phyloP scores from a whole-genome alignment of 1,140 invertebrate species.

The Diorhabda carinulata region DNA sequence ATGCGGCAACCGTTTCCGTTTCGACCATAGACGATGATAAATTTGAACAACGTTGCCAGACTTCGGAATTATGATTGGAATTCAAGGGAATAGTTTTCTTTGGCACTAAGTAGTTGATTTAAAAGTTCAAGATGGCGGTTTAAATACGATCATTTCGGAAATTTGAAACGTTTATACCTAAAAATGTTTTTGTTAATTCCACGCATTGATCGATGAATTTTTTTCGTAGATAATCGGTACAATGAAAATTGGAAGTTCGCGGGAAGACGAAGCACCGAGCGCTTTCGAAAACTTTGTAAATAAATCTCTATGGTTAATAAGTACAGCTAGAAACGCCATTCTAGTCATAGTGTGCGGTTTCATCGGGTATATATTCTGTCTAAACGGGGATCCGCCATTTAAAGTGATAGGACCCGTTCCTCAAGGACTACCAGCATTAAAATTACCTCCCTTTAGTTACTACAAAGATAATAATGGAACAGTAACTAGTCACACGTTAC shows the following conservation, averaged over 20 bases:
- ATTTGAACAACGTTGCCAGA: too few species aligned
- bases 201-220: background rate
- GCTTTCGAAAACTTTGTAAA: slow-evolving; percentile 52
- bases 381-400: slow-evolving; percentile 50
- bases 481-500: slow-evolving; percentile 56
- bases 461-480: slow-evolving; percentile 51
- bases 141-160: too few species aligned
- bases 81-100: too few species aligned
- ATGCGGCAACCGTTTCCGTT: too few species aligned
- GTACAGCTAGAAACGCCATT: slow-evolving; percentile 72
- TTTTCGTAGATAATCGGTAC: slow-evolving; percentile 53
- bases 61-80: too few species aligned
- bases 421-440: slow-evolving; percentile 62
- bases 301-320: slow-evolving; percentile 61
- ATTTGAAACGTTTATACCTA: background rate
- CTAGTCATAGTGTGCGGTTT: slow-evolving; percentile 68
- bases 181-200: too few species aligned
- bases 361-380: slow-evolving; percentile 50
- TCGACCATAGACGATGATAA: too few species aligned
- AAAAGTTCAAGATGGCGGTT: too few species aligned
- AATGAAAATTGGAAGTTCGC: slow-evolving; percentile 1
- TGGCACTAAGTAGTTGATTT: too few species aligned
- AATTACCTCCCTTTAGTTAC: slow-evolving; percentile 62
- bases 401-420: slow-evolving; percentile 65
- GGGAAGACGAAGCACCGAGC: slow-evolving; percentile 40